Evolutionary conservation across 2,888 invertebrate species (phyloP).

Genomic region (Xanthorhoe spadicearia): DNA sequence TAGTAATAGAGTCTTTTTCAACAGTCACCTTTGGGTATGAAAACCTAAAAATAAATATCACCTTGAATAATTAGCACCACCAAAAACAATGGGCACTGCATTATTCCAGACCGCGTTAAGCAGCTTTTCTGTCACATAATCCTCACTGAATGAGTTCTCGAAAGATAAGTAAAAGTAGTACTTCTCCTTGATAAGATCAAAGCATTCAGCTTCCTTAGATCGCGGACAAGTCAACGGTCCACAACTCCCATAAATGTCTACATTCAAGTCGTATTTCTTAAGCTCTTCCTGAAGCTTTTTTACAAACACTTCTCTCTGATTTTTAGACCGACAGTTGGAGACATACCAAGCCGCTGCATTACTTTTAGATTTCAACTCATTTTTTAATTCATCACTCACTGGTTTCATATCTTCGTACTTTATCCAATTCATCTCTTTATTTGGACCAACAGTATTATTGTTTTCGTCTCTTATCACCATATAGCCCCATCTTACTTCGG

Average conservation of each 20-base stretch:
- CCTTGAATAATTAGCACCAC: slow-evolving; percentile 84
- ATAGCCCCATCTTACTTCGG: slow-evolving; percentile 68
- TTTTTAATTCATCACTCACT: slow-evolving; percentile 49
- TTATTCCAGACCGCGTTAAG: slow-evolving; percentile 75
- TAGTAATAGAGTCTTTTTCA: no score
- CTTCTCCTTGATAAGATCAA: slow-evolving; percentile 49
- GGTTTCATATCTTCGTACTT: slow-evolving; percentile 55
- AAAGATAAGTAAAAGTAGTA: slow-evolving; percentile 67
- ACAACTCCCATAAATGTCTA: slow-evolving; percentile 61
- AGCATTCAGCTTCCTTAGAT: slow-evolving; percentile 44
- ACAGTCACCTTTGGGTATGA: no score
- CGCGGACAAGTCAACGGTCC: slow-evolving; percentile 51
- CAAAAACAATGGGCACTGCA: slow-evolving; percentile 87
- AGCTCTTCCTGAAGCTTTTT: slow-evolving; percentile 45
- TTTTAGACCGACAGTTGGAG: slow-evolving; percentile 54
- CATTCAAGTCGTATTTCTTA: slow-evolving; percentile 44
- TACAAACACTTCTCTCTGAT: slow-evolving; percentile 46
- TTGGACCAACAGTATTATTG: slow-evolving; percentile 55
- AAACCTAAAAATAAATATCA: slow-evolving; percentile 34
- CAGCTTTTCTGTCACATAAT: slow-evolving; percentile 59
- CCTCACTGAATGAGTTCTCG: slow-evolving; percentile 51
- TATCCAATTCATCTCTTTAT: slow-evolving; percentile 57
- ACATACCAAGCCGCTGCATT: slow-evolving; percentile 62
- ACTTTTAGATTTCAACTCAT: slow-evolving; percentile 47
- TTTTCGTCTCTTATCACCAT: slow-evolving; percentile 53